Evolutionary conservation across 1,140 invertebrate species (phyloP).

Genomic region (Triops longicaudatus): DNA sequence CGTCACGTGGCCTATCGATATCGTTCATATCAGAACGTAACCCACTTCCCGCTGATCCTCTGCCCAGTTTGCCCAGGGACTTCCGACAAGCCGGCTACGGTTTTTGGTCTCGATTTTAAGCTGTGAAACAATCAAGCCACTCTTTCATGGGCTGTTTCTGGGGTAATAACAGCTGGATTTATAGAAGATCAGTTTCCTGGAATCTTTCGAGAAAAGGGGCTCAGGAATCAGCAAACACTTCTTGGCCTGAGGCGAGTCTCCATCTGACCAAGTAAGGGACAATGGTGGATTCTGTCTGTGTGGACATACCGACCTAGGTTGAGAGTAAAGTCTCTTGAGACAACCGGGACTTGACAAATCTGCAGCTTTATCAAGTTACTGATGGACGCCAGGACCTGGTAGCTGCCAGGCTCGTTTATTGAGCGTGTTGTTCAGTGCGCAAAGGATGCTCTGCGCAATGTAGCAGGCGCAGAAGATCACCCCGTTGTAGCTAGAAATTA

Average conservation of each 20-base stretch:
- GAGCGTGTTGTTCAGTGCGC: constrained; percentile 13
- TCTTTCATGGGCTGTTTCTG: too few relatives aligned
- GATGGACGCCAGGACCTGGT: constrained; percentile 5
- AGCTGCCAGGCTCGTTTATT: constrained; percentile 14
- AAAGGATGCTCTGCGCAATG: background rate
- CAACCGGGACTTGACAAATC: constrained; percentile 6
- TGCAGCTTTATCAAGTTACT: constrained; percentile 15
- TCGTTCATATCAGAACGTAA: background rate
- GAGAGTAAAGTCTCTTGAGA: background rate
- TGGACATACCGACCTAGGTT: constrained; percentile 3
- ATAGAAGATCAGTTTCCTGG: too few relatives aligned
- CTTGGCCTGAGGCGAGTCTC: background rate
- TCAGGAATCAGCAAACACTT: background rate
- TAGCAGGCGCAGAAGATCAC: background rate
- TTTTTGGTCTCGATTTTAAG: too few relatives aligned
- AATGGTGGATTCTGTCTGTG: background rate
- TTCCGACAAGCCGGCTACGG: background rate
- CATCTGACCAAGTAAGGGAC: background rate
- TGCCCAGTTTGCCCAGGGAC: background rate
- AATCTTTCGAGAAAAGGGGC: background rate
- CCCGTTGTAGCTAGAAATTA: background rate
- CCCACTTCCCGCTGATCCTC: background rate
- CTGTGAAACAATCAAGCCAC: too few relatives aligned
- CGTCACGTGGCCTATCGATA: background rate
- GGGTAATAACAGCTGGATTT: too few relatives aligned